Evolutionary conservation across 2,797 vertebrate species (phyloP), one percentile per base, ranked within the genome.

Genomic region (Gallirallus australis): DNA sequence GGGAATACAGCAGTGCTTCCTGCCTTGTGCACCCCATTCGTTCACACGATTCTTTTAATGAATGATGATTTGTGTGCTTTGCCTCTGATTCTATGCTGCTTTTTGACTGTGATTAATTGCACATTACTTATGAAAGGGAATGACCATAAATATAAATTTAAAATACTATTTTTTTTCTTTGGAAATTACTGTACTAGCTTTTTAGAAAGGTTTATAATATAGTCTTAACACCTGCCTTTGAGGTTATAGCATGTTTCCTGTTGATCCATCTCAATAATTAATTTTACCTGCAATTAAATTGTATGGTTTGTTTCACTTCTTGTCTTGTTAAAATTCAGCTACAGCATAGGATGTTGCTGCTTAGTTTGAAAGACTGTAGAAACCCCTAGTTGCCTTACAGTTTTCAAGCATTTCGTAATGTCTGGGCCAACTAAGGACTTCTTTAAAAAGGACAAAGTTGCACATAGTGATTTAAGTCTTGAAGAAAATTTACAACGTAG

Each of bases 1-100:
- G 21, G 33, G 71, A 93, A 47, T 66, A 37, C 31, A 61, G 6
- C 40, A 72, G 30, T 45, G 61, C 86, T 88, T 93, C 88, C 50
- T 90, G 27, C 69, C n/a, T 63, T 11, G 19, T 54, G 40, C 73
- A 20, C 27, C 37, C 39, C 23, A 14, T 69, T 75, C 10, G 20
- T 82, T 82, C 69, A 73, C 82, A 4, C 4, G 4, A 72, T 86
- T 71, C 1, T 86, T 75, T 75, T 71, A 68, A 83, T 47, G 53
- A 86, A 52, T 56, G n/a, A 35, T 75, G 60, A 68, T 95, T 89
- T 94, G 35, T 95, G 92, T 95, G 57, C 65, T 48, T 12, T 78
- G 45, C 37, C 48, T 93, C 48, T 68, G 77, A 64, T 88, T 93
- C 78, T 53, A 39, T 80, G 45, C 59, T 90, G 17, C 3, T 6